A percentile compares a stretch with the other conserved stretches of the same genome.
Evolutionary conservation across 2,888 invertebrate species (phyloP).

Genomic region (Holacanthella duospinosa): DNA sequence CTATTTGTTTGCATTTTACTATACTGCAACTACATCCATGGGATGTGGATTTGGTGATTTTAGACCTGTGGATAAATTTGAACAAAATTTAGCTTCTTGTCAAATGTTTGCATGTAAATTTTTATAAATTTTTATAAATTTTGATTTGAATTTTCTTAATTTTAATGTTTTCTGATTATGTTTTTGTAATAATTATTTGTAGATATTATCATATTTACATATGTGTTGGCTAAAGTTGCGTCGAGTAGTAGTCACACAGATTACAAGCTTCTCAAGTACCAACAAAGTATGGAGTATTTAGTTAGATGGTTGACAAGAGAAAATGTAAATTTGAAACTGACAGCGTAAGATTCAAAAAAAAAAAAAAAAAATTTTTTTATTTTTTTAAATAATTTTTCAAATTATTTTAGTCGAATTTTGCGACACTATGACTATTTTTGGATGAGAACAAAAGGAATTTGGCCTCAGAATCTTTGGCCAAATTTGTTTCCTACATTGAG

Average conservation of each 20-base stretch:
- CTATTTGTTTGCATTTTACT: slow-evolving; percentile 19
- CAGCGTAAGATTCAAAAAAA: no score
- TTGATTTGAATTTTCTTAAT: background rate
- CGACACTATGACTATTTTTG: slow-evolving; percentile 22
- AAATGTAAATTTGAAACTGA: slow-evolving; percentile 7
- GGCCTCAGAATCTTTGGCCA: slow-evolving; percentile 20
- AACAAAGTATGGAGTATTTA: slow-evolving; percentile 21
- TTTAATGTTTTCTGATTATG: no score
- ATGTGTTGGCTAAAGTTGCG: slow-evolving; percentile 15
- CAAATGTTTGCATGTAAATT: background rate
- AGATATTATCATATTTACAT: slow-evolving; percentile 18
- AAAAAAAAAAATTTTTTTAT: no score
- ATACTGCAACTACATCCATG: slow-evolving; percentile 17
- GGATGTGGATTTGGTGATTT: slow-evolving; percentile 21
- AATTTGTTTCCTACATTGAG: slow-evolving; percentile 20
- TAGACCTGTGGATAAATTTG: slow-evolving; percentile 12
- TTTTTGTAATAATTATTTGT: no score
- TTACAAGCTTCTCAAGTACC: slow-evolving; percentile 20
- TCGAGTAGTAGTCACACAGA: slow-evolving; percentile 22
- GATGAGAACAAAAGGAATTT: slow-evolving; percentile 21
- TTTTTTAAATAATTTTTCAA: background rate
- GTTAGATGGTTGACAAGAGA: slow-evolving; percentile 17
- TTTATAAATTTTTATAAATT: background rate
- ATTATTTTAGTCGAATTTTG: slow-evolving; percentile 18
- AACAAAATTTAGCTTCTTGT: slow-evolving; percentile 2